Conservation (phyloP, 1,140 invertebrate genomes). For the Hyposmocoma kahamanoa region DNA sequence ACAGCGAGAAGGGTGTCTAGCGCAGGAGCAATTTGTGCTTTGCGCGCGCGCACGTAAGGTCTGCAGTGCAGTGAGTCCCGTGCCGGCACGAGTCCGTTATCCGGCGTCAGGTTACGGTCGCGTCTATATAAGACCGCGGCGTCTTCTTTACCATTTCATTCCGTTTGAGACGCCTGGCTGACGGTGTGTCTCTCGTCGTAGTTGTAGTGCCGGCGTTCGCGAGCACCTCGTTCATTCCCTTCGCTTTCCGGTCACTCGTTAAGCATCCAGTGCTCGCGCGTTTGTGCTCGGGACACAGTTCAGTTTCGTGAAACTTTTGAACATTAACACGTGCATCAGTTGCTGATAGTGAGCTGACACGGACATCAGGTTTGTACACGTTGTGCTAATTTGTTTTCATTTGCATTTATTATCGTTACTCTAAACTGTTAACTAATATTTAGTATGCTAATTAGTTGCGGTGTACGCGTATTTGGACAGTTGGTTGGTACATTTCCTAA, state of each 20-base stretch:
- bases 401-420: no score
- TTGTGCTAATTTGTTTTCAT: no score
- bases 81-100: conserved; percentile 59
- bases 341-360: conserved; percentile 25
- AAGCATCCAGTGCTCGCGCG: conserved; percentile 48
- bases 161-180: conserved; percentile 57
- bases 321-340: conserved; percentile 34
- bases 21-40: conserved; percentile 21
- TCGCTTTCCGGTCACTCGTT: conserved; percentile 17
- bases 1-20: conserved; percentile 28
- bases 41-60: conserved; percentile 34
- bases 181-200: conserved; percentile 27
- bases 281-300: conserved; percentile 42
- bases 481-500: no score
- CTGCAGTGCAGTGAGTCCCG: conserved; percentile 29
- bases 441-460: no score
- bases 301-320: conserved; percentile 52
- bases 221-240: conserved; percentile 10
- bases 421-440: no score
- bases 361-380: conserved; percentile 5
- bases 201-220: conserved; percentile 34
- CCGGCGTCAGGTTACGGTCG: conserved; percentile 70
- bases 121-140: conserved; percentile 69
- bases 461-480: no score
- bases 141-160: conserved; percentile 72